Percentiles rank a stretch among this genome's conserved stretches.
Evolutionary conservation across 2,797 vertebrate genomes (phyloP).

Genomic region (Menidia menidia): DNA sequence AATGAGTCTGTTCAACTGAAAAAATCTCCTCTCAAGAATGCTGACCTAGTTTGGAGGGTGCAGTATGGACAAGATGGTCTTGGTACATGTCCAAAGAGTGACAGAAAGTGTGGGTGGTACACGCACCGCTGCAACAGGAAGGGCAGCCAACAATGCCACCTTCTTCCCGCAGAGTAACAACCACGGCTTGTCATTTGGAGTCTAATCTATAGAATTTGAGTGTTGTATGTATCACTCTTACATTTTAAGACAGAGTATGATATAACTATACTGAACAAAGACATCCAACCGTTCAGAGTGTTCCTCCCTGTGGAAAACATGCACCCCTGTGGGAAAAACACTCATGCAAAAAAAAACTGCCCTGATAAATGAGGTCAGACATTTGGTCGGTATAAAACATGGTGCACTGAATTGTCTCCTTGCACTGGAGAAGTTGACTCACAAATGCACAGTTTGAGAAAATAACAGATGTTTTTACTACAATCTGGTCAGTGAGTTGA

Average conservation of each 20-base stretch:
- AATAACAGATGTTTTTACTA: background rate
- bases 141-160: background rate
- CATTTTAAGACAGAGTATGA: slow-evolving; percentile 9
- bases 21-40: background rate
- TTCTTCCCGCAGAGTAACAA: background rate
- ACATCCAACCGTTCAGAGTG: slow-evolving; percentile 19
- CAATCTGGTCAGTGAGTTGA: slow-evolving; percentile 24
- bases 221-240: background rate
- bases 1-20: background rate
- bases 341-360: background rate
- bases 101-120: background rate
- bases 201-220: background rate
- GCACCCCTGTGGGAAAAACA: slow-evolving; percentile 7
- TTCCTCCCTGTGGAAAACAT: slow-evolving; percentile 7
- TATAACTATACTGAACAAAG: slow-evolving; percentile 19
- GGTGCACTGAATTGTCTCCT: slow-evolving; percentile 1
- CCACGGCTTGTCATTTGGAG: background rate
- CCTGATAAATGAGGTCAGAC: slow-evolving; percentile 39
- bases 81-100: background rate
- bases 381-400: slow-evolving; percentile 25
- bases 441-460: slow-evolving; percentile 4
- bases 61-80: background rate
- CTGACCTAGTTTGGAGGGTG: background rate
- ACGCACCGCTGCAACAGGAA: background rate
- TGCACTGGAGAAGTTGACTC: slow-evolving; percentile 10